Base-by-base conservation (phyloP, 1,140 invertebrate genomes). In the Cephus cinctus region DNA sequence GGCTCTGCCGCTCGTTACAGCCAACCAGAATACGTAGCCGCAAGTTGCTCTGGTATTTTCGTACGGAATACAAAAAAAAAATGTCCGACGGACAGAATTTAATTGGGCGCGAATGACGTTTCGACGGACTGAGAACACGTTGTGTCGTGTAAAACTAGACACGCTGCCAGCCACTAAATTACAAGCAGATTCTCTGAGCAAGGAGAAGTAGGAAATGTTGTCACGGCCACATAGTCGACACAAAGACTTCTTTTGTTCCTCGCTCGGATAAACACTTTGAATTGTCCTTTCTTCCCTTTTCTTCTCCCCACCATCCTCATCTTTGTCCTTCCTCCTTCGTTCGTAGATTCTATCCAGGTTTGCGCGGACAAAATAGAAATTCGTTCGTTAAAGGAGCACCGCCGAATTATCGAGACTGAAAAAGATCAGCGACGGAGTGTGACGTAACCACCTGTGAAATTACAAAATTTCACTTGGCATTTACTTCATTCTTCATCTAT, bases 251-350 rank as follows among this genome's bases (percentile, higher is more conserved):
- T 18, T 43, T 14, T 15, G 22, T 32, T 22, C 20, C 16, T 14
- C 11, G 14, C 40, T 11, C 18, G 16, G n/a, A n/a, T n/a, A n/a
- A n/a, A n/a, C n/a, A n/a, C n/a, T n/a, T n/a, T n/a, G n/a, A n/a
- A n/a, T n/a, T n/a, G n/a, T 19, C 21, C 27, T 31, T 44, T 36
- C 43, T 39, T 57, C 54, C 41, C 47, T 44, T 51, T 51, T 42
- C 25, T 52, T 23, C 23, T 5, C 21, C 8, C 22, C 34, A 36
- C 50, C 23, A 18, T 25, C 38, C 16, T 21, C 23, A 6, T 45
- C 52, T 19, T 32, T 27, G 11, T 30, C 14, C 15, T 23, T 20
- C 42, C 27, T 41, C 11, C 34, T 23, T 50, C 36, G 16, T 21
- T 14, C 15, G n/a, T 6, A 20, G n/a, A n/a, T 27, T 27, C n/a